Evolutionary conservation across 2,888 invertebrate species (phyloP), one percentile per base, ranked within the genome.

Genomic region (Machimus atricapillus): DNA sequence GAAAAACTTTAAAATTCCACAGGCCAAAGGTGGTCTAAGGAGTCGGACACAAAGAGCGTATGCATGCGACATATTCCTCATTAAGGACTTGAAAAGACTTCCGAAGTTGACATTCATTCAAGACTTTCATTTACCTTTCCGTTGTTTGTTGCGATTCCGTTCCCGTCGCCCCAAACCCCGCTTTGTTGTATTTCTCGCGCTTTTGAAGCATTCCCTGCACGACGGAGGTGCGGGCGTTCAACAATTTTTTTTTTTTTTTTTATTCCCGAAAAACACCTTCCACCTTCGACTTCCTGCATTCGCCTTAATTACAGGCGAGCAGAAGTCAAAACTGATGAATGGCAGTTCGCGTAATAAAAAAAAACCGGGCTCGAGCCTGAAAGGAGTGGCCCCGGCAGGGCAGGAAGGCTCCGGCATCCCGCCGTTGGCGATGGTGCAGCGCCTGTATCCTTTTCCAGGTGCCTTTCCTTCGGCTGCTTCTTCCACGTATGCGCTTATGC

Each of bases 61-160:
- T 76, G 40, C 76, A 76, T 40, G 40, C 76, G 40, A 76, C 40
- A 52, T 52, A 81, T 31, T 56, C 34, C 52, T 81, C 52, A 81
- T 81, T 81, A 81, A 46, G 56, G 56, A 81, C 81, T 78, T 81
- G 52, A 81, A 81, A 81, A 56, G 81, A 81, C 81, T 81, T 81
- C 81, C 81, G 52, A 81, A 52, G 40, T 83, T 73, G 83, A 83
- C 66, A 83, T 83, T 83, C 58, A 83, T 56, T 81, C 46, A 56
- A 79, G 46, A 27, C 79, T 56, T 81, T 81, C 34, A 56, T 81
- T 27, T 56, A 56, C 40, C 19, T 56, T 52, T 79, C 19, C 40
- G 66, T 83, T 83, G 83, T 81, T 81, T 52, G 56, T 43, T 83
- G 58, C 37, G 23, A 56, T 81, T 81, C 40, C 52, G 23, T 16